A percentile compares a stretch with the other conserved stretches of the same genome.
Evolutionary conservation across 2,888 invertebrate genomes (phyloP).

Genomic region (Aspidiotus destructor): DNA sequence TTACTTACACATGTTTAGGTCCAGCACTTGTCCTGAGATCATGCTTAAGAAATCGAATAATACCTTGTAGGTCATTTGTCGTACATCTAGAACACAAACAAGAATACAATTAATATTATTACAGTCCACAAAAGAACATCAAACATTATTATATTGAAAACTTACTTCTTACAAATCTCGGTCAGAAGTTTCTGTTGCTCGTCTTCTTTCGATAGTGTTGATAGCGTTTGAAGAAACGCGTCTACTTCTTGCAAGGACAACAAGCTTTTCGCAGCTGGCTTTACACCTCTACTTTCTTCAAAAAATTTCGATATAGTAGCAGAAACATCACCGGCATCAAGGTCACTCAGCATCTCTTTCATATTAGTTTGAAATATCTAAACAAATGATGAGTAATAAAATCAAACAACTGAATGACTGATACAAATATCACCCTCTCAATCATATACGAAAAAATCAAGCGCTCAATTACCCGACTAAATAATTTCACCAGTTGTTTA

Average conservation of each 20-base stretch:
- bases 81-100: slow-evolving; percentile 53
- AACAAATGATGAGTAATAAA: slow-evolving; percentile 33
- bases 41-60: slow-evolving; percentile 78
- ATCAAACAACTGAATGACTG: slow-evolving; percentile 6
- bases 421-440: too few relatives aligned
- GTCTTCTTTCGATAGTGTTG: slow-evolving; percentile 71
- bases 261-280: slow-evolving; percentile 56
- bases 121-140: too few relatives aligned
- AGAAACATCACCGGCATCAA: slow-evolving; percentile 84
- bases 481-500: slow-evolving; percentile 81
- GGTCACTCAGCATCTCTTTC: slow-evolving; percentile 71
- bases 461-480: slow-evolving; percentile 50
- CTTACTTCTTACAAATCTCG: slow-evolving; percentile 53
- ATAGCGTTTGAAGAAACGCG: slow-evolving; percentile 60
- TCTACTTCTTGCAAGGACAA: slow-evolving; percentile 70
- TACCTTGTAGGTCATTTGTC: slow-evolving; percentile 69
- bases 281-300: slow-evolving; percentile 51
- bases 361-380: slow-evolving; percentile 61
- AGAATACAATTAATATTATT: too few relatives aligned
- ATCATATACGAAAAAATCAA: not conserved
- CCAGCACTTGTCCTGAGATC: slow-evolving; percentile 88
- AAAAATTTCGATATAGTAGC: slow-evolving; percentile 74
- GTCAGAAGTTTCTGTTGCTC: slow-evolving; percentile 70
- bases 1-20: slow-evolving; percentile 68
- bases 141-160: too few relatives aligned